These are phyloP conservation scores for Acropternis orthonyx DNA, from an alignment of 2,797 vertebrate species.

Conservation along the genomic window DNA sequence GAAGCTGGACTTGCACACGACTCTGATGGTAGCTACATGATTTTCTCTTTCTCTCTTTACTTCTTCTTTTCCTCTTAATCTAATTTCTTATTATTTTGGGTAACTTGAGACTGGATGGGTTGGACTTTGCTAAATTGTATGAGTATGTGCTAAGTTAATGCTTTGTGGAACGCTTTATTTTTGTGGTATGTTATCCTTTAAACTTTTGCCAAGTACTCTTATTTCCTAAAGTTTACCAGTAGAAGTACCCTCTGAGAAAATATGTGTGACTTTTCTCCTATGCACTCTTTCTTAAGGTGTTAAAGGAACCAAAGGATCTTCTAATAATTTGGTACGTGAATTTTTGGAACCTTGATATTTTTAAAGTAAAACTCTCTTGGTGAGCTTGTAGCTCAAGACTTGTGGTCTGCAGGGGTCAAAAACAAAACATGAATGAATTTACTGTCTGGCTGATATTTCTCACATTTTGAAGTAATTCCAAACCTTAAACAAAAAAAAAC, in stretches of 20 bases:
- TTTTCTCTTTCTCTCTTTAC: not conserved
- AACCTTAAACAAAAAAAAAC: not conserved
- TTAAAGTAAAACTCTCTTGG: not conserved
- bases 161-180: not conserved
- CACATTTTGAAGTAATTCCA: conserved; percentile 49
- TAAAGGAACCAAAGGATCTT: not conserved
- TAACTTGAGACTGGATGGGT: not conserved
- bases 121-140: not conserved
- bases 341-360: not conserved
- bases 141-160: not conserved
- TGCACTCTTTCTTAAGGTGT: not conserved
- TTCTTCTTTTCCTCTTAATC: not conserved
- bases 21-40: not conserved
- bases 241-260: not conserved
- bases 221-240: not conserved
- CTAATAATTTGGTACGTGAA: not conserved
- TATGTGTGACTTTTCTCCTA: not conserved
- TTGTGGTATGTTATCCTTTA: not conserved
- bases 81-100: not conserved
- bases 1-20: not conserved
- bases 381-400: not conserved
- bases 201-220: not conserved
- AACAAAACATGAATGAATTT: conserved; percentile 17
- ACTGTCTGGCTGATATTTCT: not conserved
- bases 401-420: not conserved